Evolutionary conservation across 2,797 vertebrate species (phyloP), one percentile per base, ranked within the genome.

Genomic region (Erpetoichthys calabaricus): DNA sequence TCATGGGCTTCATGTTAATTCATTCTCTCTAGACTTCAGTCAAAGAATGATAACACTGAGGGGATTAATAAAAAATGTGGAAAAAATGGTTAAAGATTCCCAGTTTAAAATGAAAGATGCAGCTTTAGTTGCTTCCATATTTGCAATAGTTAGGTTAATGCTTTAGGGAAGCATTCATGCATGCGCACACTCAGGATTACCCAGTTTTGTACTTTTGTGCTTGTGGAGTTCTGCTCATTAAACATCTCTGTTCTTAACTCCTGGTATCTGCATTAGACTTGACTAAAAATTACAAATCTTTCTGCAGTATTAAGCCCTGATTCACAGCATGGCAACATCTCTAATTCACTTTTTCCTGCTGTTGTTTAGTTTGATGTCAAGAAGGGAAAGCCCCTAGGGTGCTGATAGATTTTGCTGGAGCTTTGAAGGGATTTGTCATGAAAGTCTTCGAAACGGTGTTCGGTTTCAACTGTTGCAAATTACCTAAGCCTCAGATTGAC

Each of bases 181-280:
- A 25, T 25, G 25, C 2, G 25, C 25, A 25, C 25, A 25, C 25
- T 25, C 25, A 25, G 25, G 25, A 25, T 25, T 25, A 25, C 25
- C 25, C 25, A 25, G 25, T 25, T 25, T 25, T 25, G 25, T 2
- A 25, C 25, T 25, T 25, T 25, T 25, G 25, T 25, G 25, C 2
- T 25, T 25, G 25, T 25, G 25, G 25, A 25, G 25, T 25, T 25
- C 25, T 25, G 25, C 25, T 25, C 25, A 25, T 25, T 25, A 25
- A 76, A 74, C 83, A 83, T 78, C 78, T 51, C 80, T 77, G 72
- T 81, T 74, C 71, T 69, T 84, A 85, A 86, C 72, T 73, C 74
- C 65, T 69, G 79, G 71, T 81, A 83, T 75, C 79, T 84, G 83
- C 79, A 68, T 63, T 68, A 62, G 64, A 79, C 77, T 73, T 70